These are phyloP conservation scores for Cryptus viduatorius DNA, from an alignment of 2,888 invertebrate species.

Conservation along the genomic window DNA sequence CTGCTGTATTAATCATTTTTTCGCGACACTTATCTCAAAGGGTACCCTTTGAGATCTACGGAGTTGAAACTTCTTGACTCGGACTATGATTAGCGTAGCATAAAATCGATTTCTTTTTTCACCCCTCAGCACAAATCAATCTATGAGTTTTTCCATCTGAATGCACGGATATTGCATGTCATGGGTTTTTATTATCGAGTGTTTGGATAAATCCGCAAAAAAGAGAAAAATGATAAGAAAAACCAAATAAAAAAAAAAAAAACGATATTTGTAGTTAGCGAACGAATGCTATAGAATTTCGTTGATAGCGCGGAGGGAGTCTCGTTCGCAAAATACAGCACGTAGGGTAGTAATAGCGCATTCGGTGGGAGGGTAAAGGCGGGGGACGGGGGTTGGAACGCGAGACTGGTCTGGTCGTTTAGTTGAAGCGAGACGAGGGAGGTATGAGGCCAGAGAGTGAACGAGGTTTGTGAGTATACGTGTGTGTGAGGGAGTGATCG, in stretches of 20 bases:
- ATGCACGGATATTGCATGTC: background rate
- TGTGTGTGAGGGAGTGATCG: constrained; percentile 66
- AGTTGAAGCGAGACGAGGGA: constrained; percentile 59
- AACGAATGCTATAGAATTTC: constrained; percentile 47
- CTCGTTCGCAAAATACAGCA: constrained; percentile 65
- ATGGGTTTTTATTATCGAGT: background rate
- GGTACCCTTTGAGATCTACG: constrained; percentile 68
- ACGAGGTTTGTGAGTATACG: constrained; percentile 26
- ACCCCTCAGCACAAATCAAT: background rate
- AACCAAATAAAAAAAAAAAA: constrained; percentile 1
- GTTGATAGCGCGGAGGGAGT: constrained; percentile 35
- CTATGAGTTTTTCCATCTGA: background rate
- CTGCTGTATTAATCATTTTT: constrained; percentile 71
- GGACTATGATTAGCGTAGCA: background rate
- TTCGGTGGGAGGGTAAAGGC: constrained; percentile 44
- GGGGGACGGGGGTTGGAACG: constrained; percentile 37
- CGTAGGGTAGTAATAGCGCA: constrained; percentile 67
- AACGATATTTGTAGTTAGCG: constrained; percentile 41
- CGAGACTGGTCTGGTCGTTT: constrained; percentile 65
- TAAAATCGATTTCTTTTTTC: background rate
- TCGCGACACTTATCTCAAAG: constrained; percentile 73
- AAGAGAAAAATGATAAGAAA: background rate
- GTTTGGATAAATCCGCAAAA: background rate
- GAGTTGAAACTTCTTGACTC: background rate
- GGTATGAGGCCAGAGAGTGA: constrained; percentile 26